These are phyloP conservation scores for Scaptomyza reducta DNA, from an alignment of 2,888 invertebrate genomes.

Conservation along the genomic window DNA sequence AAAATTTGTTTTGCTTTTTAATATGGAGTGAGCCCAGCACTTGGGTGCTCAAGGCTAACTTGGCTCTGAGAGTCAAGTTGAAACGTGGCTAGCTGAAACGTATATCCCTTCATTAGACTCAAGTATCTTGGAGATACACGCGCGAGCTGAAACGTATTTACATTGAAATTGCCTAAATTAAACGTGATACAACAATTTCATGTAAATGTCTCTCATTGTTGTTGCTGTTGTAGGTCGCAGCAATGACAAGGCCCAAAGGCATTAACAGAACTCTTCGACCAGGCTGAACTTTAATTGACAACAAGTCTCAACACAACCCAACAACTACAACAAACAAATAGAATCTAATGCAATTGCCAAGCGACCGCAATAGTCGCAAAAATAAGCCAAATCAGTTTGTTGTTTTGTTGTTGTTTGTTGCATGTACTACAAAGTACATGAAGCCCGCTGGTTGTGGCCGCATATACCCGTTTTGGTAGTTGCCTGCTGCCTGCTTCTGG, in stretches of 20 bases:
- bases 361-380: slow-evolving; percentile 64
- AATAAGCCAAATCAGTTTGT: slow-evolving; percentile 70
- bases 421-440: slow-evolving; percentile 18
- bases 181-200: slow-evolving; percentile 83
- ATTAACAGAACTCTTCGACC: slow-evolving; percentile 63
- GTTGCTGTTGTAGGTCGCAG: slow-evolving; percentile 31
- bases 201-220: slow-evolving; percentile 59
- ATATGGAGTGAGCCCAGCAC: slow-evolving; percentile 1
- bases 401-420: slow-evolving; percentile 30
- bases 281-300: slow-evolving; percentile 65
- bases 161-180: slow-evolving; percentile 81
- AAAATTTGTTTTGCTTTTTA: slow-evolving; percentile 54
- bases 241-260: slow-evolving; percentile 68
- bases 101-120: slow-evolving; percentile 56
- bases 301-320: slow-evolving; percentile 39
- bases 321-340: slow-evolving; percentile 5
- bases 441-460: slow-evolving; percentile 15
- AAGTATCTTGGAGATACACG: slow-evolving; percentile 50
- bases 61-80: slow-evolving; percentile 52
- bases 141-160: slow-evolving; percentile 62
- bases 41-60: slow-evolving; percentile 40
- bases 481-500: slow-evolving; percentile 13
- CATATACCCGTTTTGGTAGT: slow-evolving; percentile 6
- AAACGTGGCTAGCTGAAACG: slow-evolving; percentile 45
- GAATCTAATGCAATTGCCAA: slow-evolving; percentile 55